Evolutionary conservation across 1,140 invertebrate species (phyloP).

Genomic region (Bombyx mandarina): DNA sequence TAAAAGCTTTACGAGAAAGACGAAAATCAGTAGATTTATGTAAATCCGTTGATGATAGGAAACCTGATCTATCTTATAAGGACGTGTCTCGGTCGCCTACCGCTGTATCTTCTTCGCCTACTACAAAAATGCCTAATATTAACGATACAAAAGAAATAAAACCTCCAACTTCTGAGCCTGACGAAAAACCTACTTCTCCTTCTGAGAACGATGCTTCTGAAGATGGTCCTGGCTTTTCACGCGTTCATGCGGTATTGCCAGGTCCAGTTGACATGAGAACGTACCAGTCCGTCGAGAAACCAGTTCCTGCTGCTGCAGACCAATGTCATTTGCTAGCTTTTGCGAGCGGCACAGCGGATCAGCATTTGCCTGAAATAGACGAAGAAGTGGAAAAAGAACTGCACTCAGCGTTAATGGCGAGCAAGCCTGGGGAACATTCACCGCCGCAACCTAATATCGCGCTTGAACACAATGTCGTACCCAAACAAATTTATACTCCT

Average conservation of each 20-base stretch:
- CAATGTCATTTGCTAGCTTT: constrained; percentile 77
- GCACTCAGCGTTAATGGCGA: constrained; percentile 75
- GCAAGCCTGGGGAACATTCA: constrained; percentile 40
- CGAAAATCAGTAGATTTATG: constrained; percentile 80
- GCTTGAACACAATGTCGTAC: constrained; percentile 58
- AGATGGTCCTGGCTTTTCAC: constrained; percentile 62
- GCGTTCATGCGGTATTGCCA: constrained; percentile 80
- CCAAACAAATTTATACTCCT: constrained; percentile 63
- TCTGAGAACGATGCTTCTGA: constrained; percentile 27
- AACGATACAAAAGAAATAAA: constrained; percentile 41
- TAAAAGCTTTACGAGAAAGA: constrained; percentile 85
- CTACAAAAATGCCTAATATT: constrained; percentile 34
- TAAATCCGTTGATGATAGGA: constrained; percentile 70
- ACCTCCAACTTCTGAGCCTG: constrained; percentile 29
- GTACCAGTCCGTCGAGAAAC: constrained; percentile 74
- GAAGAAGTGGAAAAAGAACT: constrained; percentile 86
- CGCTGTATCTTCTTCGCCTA: constrained; percentile 63
- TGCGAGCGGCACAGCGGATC: constrained; percentile 75
- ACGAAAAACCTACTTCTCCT: constrained; percentile 34
- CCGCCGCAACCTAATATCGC: constrained; percentile 20
- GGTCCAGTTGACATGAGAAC: constrained; percentile 91
- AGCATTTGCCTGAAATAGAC: constrained; percentile 78
- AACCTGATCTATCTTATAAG: constrained; percentile 71
- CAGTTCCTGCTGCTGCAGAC: constrained; percentile 34
- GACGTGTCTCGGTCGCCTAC: constrained; percentile 73